Percentiles rank a stretch among this genome's conserved stretches.
These are phyloP conservation scores for Perithous albicinctus DNA, from an alignment of 2,888 invertebrate species.

Conservation along the genomic window DNA sequence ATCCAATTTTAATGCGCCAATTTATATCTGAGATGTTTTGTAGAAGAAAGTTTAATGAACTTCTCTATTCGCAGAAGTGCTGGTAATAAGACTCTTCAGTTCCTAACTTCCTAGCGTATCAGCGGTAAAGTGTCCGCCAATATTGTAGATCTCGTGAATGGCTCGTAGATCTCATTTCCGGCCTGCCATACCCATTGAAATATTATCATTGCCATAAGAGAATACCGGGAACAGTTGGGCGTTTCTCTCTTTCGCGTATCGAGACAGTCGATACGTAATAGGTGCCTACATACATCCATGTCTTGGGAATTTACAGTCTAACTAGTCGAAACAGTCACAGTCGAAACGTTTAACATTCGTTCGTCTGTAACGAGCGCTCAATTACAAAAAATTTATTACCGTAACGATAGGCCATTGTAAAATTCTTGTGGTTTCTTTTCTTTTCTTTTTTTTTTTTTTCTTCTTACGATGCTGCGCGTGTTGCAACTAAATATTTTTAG, in stretches of 20 bases:
- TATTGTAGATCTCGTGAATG: not conserved
- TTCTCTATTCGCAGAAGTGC: not conserved
- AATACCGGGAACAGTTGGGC: conserved; percentile 13
- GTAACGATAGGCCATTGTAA: conserved; percentile 58
- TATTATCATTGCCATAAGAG: conserved; percentile 50
- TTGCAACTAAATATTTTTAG: not conserved
- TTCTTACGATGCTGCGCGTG: not conserved
- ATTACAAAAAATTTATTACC: conserved; percentile 57
- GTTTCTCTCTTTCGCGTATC: conserved; percentile 13
- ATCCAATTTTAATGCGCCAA: not conserved
- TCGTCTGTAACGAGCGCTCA: conserved; percentile 25
- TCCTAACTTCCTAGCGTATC: not conserved
- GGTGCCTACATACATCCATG: conserved; percentile 22
- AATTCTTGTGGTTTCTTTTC: not conserved
- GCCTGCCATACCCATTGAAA: conserved; percentile 50
- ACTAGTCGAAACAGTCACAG: not conserved
- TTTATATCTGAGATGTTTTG: not conserved
- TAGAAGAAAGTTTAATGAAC: not conserved
- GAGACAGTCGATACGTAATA: conserved; percentile 29
- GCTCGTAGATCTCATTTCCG: conserved; percentile 46
- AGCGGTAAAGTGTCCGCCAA: not conserved
- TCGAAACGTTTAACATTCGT: not conserved
- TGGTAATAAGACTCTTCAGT: not conserved
- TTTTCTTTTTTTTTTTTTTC: not conserved
- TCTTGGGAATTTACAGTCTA: conserved; percentile 35